Conservation (phyloP, 2,888 invertebrate species). For the Zelleria hepariella region DNA sequence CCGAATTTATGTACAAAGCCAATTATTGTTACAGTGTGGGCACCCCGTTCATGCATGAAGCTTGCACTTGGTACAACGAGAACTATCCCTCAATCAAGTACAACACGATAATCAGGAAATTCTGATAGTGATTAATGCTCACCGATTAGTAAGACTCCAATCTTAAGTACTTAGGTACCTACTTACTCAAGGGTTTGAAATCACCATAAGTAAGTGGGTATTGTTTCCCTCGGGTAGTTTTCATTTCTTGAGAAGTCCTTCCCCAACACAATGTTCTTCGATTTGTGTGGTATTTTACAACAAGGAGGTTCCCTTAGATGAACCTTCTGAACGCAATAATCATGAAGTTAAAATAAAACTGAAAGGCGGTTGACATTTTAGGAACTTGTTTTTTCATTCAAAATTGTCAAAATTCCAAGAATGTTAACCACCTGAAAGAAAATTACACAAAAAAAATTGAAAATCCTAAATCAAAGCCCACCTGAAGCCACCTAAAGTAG, state of each 20-base stretch:
- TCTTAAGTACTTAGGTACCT: not conserved
- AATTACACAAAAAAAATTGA: conserved; percentile 21
- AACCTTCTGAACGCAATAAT: too few relatives aligned
- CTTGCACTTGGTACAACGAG: conserved; percentile 70
- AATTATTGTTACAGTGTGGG: conserved; percentile 68
- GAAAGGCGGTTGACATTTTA: not conserved
- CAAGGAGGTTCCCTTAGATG: too few relatives aligned
- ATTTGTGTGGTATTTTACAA: too few relatives aligned
- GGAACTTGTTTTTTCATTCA: not conserved
- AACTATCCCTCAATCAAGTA: conserved; percentile 67
- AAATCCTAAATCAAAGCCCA: conserved; percentile 33
- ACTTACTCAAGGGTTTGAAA: not conserved
- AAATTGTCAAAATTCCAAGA: conserved; percentile 25
- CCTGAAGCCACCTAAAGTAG: conserved; percentile 16
- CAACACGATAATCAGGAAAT: conserved; percentile 45
- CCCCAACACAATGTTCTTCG: too few relatives aligned
- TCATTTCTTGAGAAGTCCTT: too few relatives aligned
- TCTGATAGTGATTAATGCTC: conserved; percentile 34
- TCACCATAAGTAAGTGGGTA: not conserved
- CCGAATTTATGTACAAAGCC: too few relatives aligned
- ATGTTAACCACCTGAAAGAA: conserved; percentile 10
- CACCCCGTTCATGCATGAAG: conserved; percentile 65
- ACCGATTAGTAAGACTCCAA: too few relatives aligned
- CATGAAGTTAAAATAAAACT: too few relatives aligned
- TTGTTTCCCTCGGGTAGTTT: too few relatives aligned